Evolutionary conservation across 2,888 invertebrate genomes (phyloP).

Genomic region (Latheticus oryzae): DNA sequence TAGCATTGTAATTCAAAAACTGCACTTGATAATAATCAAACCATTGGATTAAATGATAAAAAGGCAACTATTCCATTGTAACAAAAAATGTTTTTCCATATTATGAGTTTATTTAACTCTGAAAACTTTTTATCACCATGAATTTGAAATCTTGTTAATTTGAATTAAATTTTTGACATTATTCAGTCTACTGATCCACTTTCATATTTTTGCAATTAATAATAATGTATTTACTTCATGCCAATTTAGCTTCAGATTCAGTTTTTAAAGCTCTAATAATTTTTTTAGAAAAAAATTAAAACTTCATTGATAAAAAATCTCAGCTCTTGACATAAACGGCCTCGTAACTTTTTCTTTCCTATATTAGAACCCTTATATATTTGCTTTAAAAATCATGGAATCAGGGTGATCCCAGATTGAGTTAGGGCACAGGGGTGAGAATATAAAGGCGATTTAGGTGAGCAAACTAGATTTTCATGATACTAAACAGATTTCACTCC

Average conservation of each 20-base stretch:
- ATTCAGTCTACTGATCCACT: too few relatives aligned
- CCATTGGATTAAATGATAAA: too few relatives aligned
- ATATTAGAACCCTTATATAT: slow-evolving; percentile 19
- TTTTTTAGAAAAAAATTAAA: background rate
- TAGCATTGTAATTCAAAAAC: too few relatives aligned
- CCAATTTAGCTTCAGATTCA: too few relatives aligned
- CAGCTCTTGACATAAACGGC: background rate
- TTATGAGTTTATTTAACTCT: background rate
- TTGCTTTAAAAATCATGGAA: slow-evolving; percentile 24
- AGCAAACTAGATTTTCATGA: slow-evolving; percentile 22
- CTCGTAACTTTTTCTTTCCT: background rate
- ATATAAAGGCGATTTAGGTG: slow-evolving; percentile 26
- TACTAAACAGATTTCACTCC: slow-evolving; percentile 24
- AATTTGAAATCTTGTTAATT: too few relatives aligned
- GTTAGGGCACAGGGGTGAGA: slow-evolving; percentile 18
- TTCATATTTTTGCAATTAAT: too few relatives aligned
- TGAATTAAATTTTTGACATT: too few relatives aligned
- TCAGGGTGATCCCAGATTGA: slow-evolving; percentile 21
- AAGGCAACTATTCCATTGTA: too few relatives aligned
- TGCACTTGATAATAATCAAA: too few relatives aligned
- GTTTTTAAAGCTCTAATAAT: too few relatives aligned
- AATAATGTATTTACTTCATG: too few relatives aligned
- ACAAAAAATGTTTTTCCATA: slow-evolving; percentile 6
- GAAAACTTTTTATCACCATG: too few relatives aligned
- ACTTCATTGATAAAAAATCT: background rate